Base-by-base conservation (phyloP, 2,888 invertebrate species). In the Eilema sororculum region DNA sequence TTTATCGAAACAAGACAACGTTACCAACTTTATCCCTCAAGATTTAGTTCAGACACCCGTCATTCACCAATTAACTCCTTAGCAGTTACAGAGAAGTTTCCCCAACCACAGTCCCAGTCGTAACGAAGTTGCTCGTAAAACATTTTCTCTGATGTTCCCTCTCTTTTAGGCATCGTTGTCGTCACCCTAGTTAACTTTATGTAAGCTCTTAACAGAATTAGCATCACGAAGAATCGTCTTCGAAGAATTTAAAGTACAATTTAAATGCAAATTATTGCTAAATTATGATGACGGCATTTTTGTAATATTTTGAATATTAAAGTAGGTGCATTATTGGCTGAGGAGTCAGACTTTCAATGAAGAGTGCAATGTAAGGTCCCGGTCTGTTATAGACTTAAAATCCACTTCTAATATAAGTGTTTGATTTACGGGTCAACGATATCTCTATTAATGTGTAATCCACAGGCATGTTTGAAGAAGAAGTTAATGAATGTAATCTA, bases 91-190 rank as follows among this genome's bases (percentile, higher is more conserved):
- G 67, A 69, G 73, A 59, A 75, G 69, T 72, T 79, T 73, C 76
- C 76, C 76, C 67, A 75, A 71, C 71, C 81, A 83, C 82, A 83
- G 88, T 88, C 84, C 84, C 80, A 65, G 77, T 74, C 80, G 81
- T 84, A 78, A 83, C 77, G 82, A 82, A 73, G 70, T 75, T 71
- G 68, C 61, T 71, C 83, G 75, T 84, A 82, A 84, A 84, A 74
- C 76, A 77, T 77, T 73, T 71, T 77, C 71, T 73, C 70, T 37
- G 71, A 75, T 66, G n/a, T 72, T 72, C 65, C 56, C 70, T 74
- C 62, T 65, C 59, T 68, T 75, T 73, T 60, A 67, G 67, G 56
- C 63, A 64, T 68, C 65, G 63, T 69, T 60, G 68, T 68, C 74
- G 71, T 76, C 71, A 72, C 76, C 67, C 76, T 72, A 66, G 64